A percentile compares a stretch with the other conserved stretches of the same genome.
Conservation (phyloP, 2,888 invertebrate genomes). For the Lapara coniferarum region DNA sequence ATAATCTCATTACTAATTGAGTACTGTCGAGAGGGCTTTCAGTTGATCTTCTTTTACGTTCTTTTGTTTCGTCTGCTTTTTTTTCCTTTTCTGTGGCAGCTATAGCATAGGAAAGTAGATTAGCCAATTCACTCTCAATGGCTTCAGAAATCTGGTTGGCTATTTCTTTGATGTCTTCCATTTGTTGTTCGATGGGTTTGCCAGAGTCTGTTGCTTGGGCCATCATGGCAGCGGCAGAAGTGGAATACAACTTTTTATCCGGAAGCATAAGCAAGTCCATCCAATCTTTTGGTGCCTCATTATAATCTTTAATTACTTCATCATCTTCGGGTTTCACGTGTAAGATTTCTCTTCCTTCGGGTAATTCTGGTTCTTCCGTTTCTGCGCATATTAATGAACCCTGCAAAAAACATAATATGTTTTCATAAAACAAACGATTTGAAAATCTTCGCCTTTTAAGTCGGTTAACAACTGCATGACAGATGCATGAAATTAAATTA, state of each 20-base stretch:
- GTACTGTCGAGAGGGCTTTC: conserved; percentile 73
- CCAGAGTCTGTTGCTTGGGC: conserved; percentile 58
- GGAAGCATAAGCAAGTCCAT: conserved; percentile 57
- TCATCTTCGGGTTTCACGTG: conserved; percentile 43
- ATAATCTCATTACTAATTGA: conserved; percentile 63
- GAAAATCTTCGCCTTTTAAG: background rate
- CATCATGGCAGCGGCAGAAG: conserved; percentile 66
- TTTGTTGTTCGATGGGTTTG: conserved; percentile 68
- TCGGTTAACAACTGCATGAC: background rate
- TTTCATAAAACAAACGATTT: background rate
- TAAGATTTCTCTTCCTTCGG: conserved; percentile 41
- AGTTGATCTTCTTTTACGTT: conserved; percentile 61
- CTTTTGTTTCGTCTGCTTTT: conserved; percentile 46
- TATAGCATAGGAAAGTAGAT: conserved; percentile 62
- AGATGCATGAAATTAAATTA: conserved; percentile 25
- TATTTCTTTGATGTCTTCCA: conserved; percentile 68
- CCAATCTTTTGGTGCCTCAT: conserved; percentile 56
- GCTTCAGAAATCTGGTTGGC: conserved; percentile 62
- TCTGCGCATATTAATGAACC: conserved; percentile 53
- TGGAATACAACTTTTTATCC: conserved; percentile 48
- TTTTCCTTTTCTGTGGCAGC: conserved; percentile 47
- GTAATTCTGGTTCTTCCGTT: conserved; percentile 38
- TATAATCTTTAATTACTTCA: conserved; percentile 47
- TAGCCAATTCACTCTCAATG: conserved; percentile 68
- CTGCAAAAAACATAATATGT: conserved; percentile 49